Evolutionary conservation across 2,113 vertebrate genomes (phyloP).

Genomic region (Hiodon alosoides): DNA sequence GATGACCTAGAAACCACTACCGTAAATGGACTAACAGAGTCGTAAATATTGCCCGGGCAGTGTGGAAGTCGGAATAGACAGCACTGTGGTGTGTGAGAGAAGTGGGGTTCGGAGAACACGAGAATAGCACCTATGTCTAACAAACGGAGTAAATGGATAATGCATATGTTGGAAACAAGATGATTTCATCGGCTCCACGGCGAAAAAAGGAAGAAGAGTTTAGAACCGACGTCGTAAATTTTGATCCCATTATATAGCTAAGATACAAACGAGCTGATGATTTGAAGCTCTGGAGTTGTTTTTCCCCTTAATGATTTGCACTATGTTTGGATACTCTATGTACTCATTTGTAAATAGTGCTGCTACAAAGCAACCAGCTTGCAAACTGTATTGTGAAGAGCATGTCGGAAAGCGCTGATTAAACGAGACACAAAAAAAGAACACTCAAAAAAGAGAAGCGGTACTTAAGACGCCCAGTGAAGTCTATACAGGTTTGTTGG

Average conservation of each 20-base stretch:
- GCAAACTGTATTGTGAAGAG: constrained; percentile 48
- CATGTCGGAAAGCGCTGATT: constrained; percentile 25
- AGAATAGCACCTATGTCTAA: constrained; percentile 27
- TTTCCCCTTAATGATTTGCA: constrained; percentile 31
- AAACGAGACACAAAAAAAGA: constrained; percentile 25
- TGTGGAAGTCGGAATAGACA: constrained; percentile 55
- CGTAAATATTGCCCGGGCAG: constrained; percentile 50
- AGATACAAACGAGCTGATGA: constrained; percentile 37
- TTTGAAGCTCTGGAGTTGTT: constrained; percentile 45
- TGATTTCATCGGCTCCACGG: constrained; percentile 27
- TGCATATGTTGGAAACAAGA: constrained; percentile 16
- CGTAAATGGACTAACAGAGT: constrained; percentile 55
- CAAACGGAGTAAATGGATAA: constrained; percentile 20
- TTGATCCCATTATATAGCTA: constrained; percentile 50
- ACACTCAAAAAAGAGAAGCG: constrained; percentile 18
- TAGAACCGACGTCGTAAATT: constrained; percentile 55
- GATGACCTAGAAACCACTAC: constrained; percentile 51
- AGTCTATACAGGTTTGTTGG: constrained; percentile 62
- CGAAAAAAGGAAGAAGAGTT: constrained; percentile 54
- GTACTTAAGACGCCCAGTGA: constrained; percentile 33
- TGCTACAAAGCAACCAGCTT: constrained; percentile 24
- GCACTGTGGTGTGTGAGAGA: constrained; percentile 58
- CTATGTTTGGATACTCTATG: constrained; percentile 25
- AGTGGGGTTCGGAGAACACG: constrained; percentile 36
- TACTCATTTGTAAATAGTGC: not conserved